These are phyloP conservation scores for Cantharis flavilabris DNA, from an alignment of 2,888 invertebrate genomes.

Conservation along the genomic window DNA sequence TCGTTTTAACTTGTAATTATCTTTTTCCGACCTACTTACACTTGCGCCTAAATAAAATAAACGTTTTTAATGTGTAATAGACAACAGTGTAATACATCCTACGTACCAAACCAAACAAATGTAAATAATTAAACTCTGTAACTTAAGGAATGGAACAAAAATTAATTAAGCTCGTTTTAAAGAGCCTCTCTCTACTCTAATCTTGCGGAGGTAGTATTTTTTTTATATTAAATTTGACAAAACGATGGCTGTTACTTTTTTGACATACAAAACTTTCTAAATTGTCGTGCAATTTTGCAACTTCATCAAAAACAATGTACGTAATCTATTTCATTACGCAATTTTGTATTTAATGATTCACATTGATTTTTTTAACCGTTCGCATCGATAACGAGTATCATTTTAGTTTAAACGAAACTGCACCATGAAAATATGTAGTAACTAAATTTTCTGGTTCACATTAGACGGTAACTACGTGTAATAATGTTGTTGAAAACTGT, in stretches of 20 bases:
- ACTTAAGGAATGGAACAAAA: neutral
- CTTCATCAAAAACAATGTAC: conserved; percentile 3
- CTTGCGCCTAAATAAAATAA: conserved; percentile 5
- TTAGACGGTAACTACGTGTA: conserved; percentile 15
- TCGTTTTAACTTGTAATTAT: conserved; percentile 4
- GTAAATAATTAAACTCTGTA: neutral
- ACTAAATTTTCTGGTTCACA: conserved; percentile 3
- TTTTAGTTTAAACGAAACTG: neutral
- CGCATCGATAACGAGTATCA: neutral
- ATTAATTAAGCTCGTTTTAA: neutral
- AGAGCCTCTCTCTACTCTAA: neutral
- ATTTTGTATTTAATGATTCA: neutral
- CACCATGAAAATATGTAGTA: neutral
- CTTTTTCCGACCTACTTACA: conserved; percentile 7
- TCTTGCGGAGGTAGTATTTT: neutral
- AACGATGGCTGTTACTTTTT: neutral
- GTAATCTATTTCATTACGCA: conserved; percentile 4
- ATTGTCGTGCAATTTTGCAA: conserved; percentile 2
- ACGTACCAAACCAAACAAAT: neutral
- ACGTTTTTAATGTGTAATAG: conserved; percentile 6
- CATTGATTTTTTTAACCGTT: neutral
- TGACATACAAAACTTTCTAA: neutral
- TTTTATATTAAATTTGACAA: neutral
- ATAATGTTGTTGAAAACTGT: conserved; percentile 20
- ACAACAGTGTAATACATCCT: conserved; percentile 1